phyloP scores from a whole-genome alignment of 2,797 vertebrate genomes.

The Toxotes lorentzi region DNA sequence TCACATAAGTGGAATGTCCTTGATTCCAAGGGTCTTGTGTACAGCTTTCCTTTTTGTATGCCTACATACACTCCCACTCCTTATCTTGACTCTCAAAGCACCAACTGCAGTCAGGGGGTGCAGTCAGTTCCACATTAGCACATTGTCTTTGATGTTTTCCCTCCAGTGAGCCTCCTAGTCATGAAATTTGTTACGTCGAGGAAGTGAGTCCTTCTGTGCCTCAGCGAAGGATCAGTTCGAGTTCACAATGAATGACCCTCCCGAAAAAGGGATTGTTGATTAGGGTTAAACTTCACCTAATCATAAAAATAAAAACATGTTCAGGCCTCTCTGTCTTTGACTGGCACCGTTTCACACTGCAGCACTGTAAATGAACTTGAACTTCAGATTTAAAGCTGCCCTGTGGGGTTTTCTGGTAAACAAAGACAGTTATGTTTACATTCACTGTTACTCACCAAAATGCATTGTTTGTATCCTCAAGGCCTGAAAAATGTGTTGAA shows the following conservation, averaged over 20 bases:
- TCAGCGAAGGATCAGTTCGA: slow-evolving; percentile 23
- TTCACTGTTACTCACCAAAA: neutral
- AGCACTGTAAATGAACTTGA: neutral
- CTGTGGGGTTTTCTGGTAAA: slow-evolving; percentile 8
- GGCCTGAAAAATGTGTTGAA: neutral
- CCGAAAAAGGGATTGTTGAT: slow-evolving; percentile 1
- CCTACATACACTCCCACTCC: slow-evolving; percentile 35
- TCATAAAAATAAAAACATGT: slow-evolving; percentile 4
- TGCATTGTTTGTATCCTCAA: neutral
- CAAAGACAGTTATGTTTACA: slow-evolving; percentile 22
- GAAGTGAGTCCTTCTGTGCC: slow-evolving; percentile 43
- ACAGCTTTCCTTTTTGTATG: slow-evolving; percentile 34
- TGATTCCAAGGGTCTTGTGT: slow-evolving; percentile 48
- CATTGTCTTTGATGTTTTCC: slow-evolving; percentile 74
- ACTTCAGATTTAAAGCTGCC: slow-evolving; percentile 21
- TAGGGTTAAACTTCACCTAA: slow-evolving; percentile 12
- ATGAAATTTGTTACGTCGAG: slow-evolving; percentile 52
- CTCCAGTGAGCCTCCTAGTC: slow-evolving; percentile 61
- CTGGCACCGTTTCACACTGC: slow-evolving; percentile 7
- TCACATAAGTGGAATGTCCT: slow-evolving; percentile 32
- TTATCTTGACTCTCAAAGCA: slow-evolving; percentile 68
- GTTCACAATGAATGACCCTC: slow-evolving; percentile 37
- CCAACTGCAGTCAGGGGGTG: slow-evolving; percentile 56
- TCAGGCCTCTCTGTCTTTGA: neutral
- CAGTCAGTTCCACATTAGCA: slow-evolving; percentile 66